Percentiles rank a stretch among this genome's conserved stretches.
Conservation (phyloP, 2,888 invertebrate genomes). For the Ochropacha duplaris region DNA sequence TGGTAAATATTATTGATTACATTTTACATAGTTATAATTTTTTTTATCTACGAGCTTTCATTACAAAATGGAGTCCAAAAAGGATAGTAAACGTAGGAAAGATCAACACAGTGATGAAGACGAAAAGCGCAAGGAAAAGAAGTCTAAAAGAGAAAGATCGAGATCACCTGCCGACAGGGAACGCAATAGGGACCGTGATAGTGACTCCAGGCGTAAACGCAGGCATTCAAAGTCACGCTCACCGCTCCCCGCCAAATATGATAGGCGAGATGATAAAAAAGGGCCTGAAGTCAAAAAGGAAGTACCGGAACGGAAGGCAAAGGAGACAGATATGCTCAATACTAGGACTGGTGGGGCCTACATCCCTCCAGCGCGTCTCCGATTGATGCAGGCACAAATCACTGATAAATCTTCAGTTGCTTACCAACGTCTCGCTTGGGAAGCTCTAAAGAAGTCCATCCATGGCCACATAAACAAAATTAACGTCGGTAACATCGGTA, state of each 20-base stretch:
- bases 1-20: not conserved
- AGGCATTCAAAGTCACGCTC: slow-evolving; percentile 60
- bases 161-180: slow-evolving; percentile 42
- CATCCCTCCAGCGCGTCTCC: slow-evolving; percentile 97
- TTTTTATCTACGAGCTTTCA: not conserved
- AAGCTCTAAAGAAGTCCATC: slow-evolving; percentile 98
- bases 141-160: slow-evolving; percentile 55
- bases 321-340: slow-evolving; percentile 86
- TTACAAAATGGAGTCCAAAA: slow-evolving; percentile 53
- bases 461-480: slow-evolving; percentile 99
- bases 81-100: slow-evolving; percentile 60
- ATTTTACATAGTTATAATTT: not conserved
- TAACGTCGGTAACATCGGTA: slow-evolving; percentile 96
- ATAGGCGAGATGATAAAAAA: slow-evolving; percentile 42
- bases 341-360: slow-evolving; percentile 97
- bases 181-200: slow-evolving; percentile 49
- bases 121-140: slow-evolving; percentile 52
- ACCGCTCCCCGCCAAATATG: slow-evolving; percentile 45
- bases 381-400: slow-evolving; percentile 97
- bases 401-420: slow-evolving; percentile 97
- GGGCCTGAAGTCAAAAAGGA: slow-evolving; percentile 42
- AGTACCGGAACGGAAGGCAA: slow-evolving; percentile 55
- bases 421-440: slow-evolving; percentile 99
- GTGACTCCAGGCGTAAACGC: slow-evolving; percentile 56
- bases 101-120: slow-evolving; percentile 56